Base-by-base conservation (phyloP, 2,113 vertebrate species). In the Tupaia tana region DNA sequence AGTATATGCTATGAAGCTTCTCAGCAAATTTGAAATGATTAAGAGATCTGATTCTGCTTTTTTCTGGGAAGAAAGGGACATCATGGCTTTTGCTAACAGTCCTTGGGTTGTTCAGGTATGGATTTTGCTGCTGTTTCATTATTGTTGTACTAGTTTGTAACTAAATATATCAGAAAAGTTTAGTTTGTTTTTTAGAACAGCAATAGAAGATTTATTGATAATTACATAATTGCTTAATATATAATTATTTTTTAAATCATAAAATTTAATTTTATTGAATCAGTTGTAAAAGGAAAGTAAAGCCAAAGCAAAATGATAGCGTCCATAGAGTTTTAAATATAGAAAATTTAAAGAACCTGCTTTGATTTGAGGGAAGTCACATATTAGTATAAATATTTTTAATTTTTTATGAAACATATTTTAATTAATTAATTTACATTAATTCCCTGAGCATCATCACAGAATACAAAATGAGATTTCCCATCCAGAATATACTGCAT, bases 1-100 rank as follows among this genome's bases (percentile, higher is more conserved):
- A 96, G 99, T 99, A 4, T 99, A 99, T 63, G 99, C 99, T 95
- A 99, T 99, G 99, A 99, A 99, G 97, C 99, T 99, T 97, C 98
- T 99, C 69, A 99, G 99, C 98, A 99, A 99, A 98, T 99, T 99
- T 98, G 99, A 99, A 98, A 99, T 99, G 99, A 99, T 99, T 97
- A 99, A 99, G 98, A 98, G 99, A 98, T 99, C 99, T 0, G 99
- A 99, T 98, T 99, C 99, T 77, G 99, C 99, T 88, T 99, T 99
- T 98, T 99, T 99, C 97, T 99, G 99, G 99, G 99, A 99, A 98
- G 99, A 99, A 99, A 99, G 99, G 85, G 99, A 99, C 98, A 99
- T 99, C 97, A 99, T 99, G 99, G 99, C 99, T 81, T 99, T 99
- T 98, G 99, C 99, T 93, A 99, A 99, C 93, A 99, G 99, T 94